phyloP scores from a whole-genome alignment of 2,113 vertebrate genomes.

The Centropus bengalensis region DNA sequence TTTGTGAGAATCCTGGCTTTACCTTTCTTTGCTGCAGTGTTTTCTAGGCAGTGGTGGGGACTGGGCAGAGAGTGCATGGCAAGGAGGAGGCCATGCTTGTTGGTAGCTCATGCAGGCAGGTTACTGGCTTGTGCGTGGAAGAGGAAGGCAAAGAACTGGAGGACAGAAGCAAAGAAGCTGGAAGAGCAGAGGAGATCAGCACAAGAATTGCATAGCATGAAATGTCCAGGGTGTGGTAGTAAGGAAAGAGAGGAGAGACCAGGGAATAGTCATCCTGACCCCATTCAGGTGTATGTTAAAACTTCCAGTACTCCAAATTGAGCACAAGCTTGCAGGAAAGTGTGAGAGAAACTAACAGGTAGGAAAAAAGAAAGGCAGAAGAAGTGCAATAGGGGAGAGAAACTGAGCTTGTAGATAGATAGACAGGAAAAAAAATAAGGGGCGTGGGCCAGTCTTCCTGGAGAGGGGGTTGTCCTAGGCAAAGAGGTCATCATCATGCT shows the following conservation, averaged over 20 bases:
- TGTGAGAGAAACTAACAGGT: not conserved
- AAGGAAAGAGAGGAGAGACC: not conserved
- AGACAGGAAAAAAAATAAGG: no score
- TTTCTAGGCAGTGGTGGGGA: not conserved
- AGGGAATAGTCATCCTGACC: not conserved
- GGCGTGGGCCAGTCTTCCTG: not conserved
- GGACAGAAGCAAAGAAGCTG: not conserved
- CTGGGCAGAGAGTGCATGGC: not conserved
- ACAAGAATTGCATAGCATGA: not conserved
- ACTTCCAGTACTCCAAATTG: not conserved
- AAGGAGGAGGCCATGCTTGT: not conserved
- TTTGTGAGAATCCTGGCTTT: not conserved
- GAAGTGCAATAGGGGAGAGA: not conserved
- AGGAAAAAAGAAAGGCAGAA: not conserved
- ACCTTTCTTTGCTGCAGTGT: not conserved
- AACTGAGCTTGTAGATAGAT: not conserved
- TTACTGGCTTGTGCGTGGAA: not conserved
- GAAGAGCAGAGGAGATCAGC: not conserved
- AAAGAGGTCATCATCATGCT: not conserved
- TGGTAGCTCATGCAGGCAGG: not conserved
- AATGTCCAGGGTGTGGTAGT: not conserved
- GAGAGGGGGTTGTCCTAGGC: not conserved
- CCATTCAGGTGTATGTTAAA: not conserved
- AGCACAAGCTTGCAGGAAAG: not conserved
- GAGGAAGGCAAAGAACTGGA: not conserved